Evolutionary conservation across 2,888 invertebrate genomes (phyloP).

Genomic region (Drosophila silvestris): DNA sequence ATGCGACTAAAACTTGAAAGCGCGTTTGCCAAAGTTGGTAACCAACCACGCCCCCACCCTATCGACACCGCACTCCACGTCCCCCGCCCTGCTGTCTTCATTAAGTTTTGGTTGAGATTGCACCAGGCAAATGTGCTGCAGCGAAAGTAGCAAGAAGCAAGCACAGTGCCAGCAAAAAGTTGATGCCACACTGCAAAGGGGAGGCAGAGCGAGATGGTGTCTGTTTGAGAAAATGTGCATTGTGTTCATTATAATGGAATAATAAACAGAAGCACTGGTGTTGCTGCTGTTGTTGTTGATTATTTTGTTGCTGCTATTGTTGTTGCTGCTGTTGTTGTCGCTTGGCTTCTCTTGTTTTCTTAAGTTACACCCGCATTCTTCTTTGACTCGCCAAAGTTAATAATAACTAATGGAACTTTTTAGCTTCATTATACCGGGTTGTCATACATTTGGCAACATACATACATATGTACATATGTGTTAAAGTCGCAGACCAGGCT

Average conservation of each 20-base stretch:
- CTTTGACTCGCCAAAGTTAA: constrained; percentile 48
- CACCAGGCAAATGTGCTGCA: constrained; percentile 71
- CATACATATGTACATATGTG: neutral
- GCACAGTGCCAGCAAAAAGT: constrained; percentile 67
- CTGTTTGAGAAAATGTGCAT: constrained; percentile 62
- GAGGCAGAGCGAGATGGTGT: neutral
- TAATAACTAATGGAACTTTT: constrained; percentile 55
- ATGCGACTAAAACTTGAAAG: constrained; percentile 63
- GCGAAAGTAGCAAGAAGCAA: constrained; percentile 66
- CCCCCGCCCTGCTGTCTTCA: constrained; percentile 36
- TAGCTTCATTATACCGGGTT: constrained; percentile 47
- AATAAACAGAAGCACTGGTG: constrained; percentile 69
- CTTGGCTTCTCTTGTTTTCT: constrained; percentile 47
- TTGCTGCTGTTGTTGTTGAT: constrained; percentile 7
- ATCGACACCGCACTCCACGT: neutral
- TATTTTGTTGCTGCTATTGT: constrained; percentile 9
- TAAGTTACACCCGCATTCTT: constrained; percentile 41
- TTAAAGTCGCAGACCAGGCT: constrained; percentile 3
- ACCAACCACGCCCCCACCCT: constrained; percentile 40
- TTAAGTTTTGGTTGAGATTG: constrained; percentile 70
- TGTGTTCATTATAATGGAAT: constrained; percentile 80
- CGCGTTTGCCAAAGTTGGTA: constrained; percentile 62
- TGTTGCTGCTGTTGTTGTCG: constrained; percentile 8
- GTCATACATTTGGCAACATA: constrained; percentile 2
- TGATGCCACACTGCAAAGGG: constrained; percentile 21